Evolutionary conservation across 2,888 invertebrate species (phyloP).

Genomic region (Drosophila mulleri): DNA sequence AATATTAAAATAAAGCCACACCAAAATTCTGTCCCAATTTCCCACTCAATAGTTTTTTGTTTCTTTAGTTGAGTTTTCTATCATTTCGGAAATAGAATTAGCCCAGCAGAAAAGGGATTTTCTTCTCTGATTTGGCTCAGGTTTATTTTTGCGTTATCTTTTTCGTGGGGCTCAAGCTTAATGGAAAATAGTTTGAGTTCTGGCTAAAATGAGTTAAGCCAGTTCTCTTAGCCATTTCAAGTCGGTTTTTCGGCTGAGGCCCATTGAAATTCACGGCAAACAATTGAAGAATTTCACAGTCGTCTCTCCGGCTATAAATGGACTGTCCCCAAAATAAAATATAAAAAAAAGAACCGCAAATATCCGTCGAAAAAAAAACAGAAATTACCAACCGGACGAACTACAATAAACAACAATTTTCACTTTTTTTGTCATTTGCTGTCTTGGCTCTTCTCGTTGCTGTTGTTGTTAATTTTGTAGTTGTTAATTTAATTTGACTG

Average conservation of each 20-base stretch:
- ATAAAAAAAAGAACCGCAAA: slow-evolving; percentile 60
- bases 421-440: slow-evolving; percentile 66
- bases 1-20: slow-evolving; percentile 1
- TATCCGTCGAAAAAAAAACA: slow-evolving; percentile 54
- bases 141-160: too few relatives aligned
- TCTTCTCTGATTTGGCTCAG: background rate
- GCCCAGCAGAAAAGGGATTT: too few relatives aligned
- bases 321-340: slow-evolving; percentile 40
- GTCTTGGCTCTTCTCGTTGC: slow-evolving; percentile 33
- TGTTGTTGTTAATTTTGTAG: slow-evolving; percentile 7
- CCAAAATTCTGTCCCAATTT: background rate
- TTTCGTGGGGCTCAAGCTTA: too few relatives aligned
- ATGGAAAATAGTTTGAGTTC: background rate
- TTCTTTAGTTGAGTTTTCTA: too few relatives aligned
- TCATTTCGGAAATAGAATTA: background rate
- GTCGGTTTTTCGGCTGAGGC: slow-evolving; percentile 16
- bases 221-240: background rate
- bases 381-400: slow-evolving; percentile 62
- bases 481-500: slow-evolving; percentile 76
- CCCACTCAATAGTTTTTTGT: background rate
- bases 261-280: slow-evolving; percentile 52
- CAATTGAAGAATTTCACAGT: slow-evolving; percentile 39
- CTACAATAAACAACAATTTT: slow-evolving; percentile 72
- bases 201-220: background rate
- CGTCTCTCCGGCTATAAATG: slow-evolving; percentile 40